phyloP scores from a whole-genome alignment of 2,113 vertebrate species.

The Circaetus gallicus region DNA sequence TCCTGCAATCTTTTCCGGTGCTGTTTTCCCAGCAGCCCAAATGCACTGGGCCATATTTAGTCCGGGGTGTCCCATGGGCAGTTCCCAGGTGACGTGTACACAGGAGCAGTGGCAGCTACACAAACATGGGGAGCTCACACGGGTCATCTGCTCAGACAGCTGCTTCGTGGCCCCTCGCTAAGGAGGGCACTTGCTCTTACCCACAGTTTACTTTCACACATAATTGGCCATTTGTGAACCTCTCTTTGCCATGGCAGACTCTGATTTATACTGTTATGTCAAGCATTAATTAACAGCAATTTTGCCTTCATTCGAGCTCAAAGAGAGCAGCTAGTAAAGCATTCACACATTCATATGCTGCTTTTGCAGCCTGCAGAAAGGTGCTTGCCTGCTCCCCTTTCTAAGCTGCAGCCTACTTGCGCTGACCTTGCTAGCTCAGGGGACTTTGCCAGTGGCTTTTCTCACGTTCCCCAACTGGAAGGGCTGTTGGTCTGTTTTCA shows the following conservation, averaged over 20 bases:
- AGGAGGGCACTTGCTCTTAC: neutral
- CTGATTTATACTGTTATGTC: neutral
- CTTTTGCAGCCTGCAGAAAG: neutral
- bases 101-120: neutral
- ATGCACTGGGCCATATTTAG: neutral
- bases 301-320: neutral
- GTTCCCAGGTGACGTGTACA: neutral
- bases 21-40: neutral
- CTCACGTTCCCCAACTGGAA: neutral
- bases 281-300: constrained; percentile 17
- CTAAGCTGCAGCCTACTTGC: neutral
- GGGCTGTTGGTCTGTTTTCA: neutral
- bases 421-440: neutral
- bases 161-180: neutral
- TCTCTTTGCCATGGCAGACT: neutral
- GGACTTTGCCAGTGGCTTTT: neutral
- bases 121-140: neutral
- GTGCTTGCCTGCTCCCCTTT: neutral
- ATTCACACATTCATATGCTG: neutral
- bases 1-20: neutral
- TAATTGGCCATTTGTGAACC: neutral
- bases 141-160: neutral
- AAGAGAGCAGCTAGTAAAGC: neutral
- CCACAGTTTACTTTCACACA: neutral
- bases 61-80: neutral